Evolutionary conservation across 2,113 vertebrate species (phyloP).

Genomic region (Solea senegalensis): DNA sequence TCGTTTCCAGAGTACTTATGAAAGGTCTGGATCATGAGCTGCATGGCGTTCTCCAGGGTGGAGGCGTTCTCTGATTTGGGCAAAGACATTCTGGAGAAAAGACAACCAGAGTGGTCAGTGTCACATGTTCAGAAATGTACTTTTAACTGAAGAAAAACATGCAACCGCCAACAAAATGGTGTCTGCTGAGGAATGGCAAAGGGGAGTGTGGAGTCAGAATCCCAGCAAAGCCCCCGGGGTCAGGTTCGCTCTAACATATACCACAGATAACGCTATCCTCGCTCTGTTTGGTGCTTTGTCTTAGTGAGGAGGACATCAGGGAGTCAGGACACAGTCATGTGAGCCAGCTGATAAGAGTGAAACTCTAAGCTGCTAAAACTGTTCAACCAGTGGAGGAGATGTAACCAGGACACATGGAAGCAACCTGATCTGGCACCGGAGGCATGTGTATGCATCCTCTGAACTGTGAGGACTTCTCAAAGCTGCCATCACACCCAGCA

Average conservation of each 20-base stretch:
- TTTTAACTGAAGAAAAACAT: background rate
- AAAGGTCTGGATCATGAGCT: conserved; percentile 87
- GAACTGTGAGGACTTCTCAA: conserved; percentile 8
- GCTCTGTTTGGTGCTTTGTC: conserved; percentile 18
- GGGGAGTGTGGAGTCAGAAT: conserved; percentile 14
- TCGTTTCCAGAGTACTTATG: conserved; percentile 89
- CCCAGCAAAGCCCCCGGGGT: background rate
- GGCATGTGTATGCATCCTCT: conserved; percentile 43
- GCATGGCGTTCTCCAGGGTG: conserved; percentile 85
- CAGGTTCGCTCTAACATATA: background rate
- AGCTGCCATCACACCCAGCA: background rate
- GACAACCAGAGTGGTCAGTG: background rate
- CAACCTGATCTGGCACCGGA: conserved; percentile 60
- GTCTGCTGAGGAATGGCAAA: background rate
- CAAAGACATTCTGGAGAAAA: conserved; percentile 72
- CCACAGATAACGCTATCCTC: conserved; percentile 45
- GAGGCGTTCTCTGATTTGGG: conserved; percentile 76
- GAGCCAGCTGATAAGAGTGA: conserved; percentile 75
- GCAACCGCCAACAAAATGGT: background rate
- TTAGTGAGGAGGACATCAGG: conserved; percentile 20
- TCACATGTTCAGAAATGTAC: background rate
- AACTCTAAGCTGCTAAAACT: conserved; percentile 69
- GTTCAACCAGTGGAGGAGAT: conserved; percentile 45
- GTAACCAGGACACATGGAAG: conserved; percentile 40
- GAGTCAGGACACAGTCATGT: conserved; percentile 52